Percentiles rank a stretch among this genome's conserved stretches.
phyloP scores from a whole-genome alignment of 23 tunicate genomes.

The Ascidia mentula region DNA sequence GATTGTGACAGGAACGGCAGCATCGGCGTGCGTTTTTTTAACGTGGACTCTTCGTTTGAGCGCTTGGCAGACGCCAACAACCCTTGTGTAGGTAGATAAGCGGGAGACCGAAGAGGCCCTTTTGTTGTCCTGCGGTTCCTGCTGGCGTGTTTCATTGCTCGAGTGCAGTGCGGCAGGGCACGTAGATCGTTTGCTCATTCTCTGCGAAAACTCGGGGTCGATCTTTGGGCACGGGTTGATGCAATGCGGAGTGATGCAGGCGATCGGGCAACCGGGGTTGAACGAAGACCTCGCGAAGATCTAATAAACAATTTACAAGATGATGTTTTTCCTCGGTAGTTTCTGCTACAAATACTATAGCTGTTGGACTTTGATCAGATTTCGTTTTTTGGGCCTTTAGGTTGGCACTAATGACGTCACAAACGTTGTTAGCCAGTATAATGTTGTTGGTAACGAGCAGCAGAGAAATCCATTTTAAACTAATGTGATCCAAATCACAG shows the following conservation, averaged over 20 bases:
- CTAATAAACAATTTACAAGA: not conserved
- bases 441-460: too few relatives aligned
- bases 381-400: too few relatives aligned
- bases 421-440: too few relatives aligned
- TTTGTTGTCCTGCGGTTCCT: not conserved
- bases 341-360: too few relatives aligned
- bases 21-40: not conserved
- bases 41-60: not conserved
- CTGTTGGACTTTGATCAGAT: too few relatives aligned
- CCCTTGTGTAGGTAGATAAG: not conserved
- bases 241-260: slow-evolving; percentile 3
- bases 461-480: too few relatives aligned
- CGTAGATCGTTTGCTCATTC: not conserved
- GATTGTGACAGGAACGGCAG: not conserved
- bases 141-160: not conserved
- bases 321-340: too few relatives aligned
- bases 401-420: too few relatives aligned
- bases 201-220: not conserved
- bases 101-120: not conserved
- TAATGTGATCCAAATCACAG: too few relatives aligned
- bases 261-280: not conserved
- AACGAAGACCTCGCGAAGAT: not conserved
- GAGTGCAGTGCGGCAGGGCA: not conserved
- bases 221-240: not conserved
- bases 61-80: not conserved